Evolutionary conservation across 2,888 invertebrate species (phyloP).

Genomic region (Agrochola lychnidis): DNA sequence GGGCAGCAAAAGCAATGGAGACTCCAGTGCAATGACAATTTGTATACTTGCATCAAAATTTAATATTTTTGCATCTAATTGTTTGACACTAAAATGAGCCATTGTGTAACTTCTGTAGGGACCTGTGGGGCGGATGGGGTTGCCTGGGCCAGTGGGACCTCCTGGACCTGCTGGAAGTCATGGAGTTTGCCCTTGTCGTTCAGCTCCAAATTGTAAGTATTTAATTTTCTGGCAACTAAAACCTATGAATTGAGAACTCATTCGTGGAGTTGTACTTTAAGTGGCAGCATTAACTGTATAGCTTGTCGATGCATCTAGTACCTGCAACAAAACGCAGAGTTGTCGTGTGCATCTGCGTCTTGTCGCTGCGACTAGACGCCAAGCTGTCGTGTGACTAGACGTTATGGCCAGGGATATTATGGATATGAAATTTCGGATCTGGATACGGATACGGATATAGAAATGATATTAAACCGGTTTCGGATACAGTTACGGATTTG

Average conservation of each 20-base stretch:
- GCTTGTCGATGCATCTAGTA: neutral
- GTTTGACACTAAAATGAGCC: neutral
- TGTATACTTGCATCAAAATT: neutral
- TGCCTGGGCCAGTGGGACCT: conserved; percentile 30
- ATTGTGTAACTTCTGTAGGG: conserved; percentile 12
- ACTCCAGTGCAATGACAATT: neutral
- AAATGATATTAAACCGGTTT: too few species aligned
- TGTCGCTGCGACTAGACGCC: neutral
- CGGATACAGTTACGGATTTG: too few species aligned
- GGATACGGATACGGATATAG: too few species aligned
- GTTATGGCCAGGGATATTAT: too few species aligned
- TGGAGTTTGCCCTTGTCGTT: conserved; percentile 20
- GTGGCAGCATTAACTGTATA: neutral
- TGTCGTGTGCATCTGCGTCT: neutral
- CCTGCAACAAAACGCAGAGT: neutral
- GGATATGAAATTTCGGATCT: too few species aligned
- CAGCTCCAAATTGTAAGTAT: neutral
- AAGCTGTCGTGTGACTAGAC: neutral
- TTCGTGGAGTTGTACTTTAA: neutral
- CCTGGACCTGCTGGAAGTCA: conserved; percentile 34
- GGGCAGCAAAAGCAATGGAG: neutral
- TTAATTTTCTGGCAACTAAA: neutral
- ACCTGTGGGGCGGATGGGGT: conserved; percentile 16
- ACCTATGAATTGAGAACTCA: too few species aligned
- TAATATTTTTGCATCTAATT: neutral